These are phyloP conservation scores for Rousettus madagascariensis DNA, from an alignment of 2,797 vertebrate genomes.

Conservation along the genomic window DNA sequence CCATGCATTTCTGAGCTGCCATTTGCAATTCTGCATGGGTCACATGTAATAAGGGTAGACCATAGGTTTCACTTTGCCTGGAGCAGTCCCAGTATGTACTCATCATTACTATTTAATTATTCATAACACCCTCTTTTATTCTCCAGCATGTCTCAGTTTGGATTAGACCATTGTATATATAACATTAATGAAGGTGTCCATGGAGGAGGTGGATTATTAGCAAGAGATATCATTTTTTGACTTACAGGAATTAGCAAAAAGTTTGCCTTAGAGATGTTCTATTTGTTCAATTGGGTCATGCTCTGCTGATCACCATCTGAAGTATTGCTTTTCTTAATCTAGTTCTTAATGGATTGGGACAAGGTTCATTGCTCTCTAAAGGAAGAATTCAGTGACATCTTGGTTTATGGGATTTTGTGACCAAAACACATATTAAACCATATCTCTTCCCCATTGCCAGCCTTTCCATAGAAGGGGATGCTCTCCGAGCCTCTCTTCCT, in stretches of 20 bases:
- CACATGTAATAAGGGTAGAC: neutral
- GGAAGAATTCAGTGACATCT: neutral
- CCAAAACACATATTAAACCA: neutral
- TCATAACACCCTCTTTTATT: neutral
- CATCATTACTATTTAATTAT: neutral
- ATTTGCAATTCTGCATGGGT: neutral
- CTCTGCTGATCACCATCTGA: neutral
- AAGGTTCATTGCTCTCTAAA: neutral
- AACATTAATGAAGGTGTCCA: neutral
- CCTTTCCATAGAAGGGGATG: slow-evolving; percentile 59
- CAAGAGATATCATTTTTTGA: neutral
- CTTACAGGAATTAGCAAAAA: neutral
- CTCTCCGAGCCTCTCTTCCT: neutral
- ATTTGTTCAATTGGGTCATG: neutral
- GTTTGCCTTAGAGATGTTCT: neutral
- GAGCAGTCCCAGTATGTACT: neutral
- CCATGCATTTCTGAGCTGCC: neutral
- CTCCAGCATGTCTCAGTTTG: neutral
- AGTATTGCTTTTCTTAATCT: neutral
- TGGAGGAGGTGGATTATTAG: neutral
- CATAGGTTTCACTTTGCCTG: neutral
- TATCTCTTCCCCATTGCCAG: neutral
- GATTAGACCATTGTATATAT: neutral
- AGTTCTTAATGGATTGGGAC: neutral
- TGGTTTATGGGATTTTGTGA: slow-evolving; percentile 17